A percentile compares a stretch with the other conserved stretches of the same genome.
These are phyloP conservation scores for Torymus tubicola DNA, from an alignment of 2,888 invertebrate genomes.

Conservation along the genomic window DNA sequence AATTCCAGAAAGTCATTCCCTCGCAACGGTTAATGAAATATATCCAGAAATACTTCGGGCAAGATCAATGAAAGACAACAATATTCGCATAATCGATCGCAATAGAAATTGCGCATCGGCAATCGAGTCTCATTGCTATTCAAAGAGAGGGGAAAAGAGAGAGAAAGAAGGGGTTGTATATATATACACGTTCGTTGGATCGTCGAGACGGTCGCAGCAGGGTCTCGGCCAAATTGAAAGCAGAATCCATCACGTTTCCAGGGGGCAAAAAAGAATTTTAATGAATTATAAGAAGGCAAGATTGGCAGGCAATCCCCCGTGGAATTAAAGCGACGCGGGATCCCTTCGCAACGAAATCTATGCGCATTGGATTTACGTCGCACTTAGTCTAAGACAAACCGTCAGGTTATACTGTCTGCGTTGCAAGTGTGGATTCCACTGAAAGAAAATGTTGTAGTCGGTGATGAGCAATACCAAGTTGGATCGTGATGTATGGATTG, in stretches of 20 bases:
- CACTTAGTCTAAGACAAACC: no score
- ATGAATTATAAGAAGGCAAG: constrained; percentile 73
- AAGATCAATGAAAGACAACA: background rate
- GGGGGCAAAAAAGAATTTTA: constrained; percentile 74
- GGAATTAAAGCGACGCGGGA: constrained; percentile 62
- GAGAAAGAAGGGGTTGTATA: constrained; percentile 59
- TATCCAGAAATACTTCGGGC: background rate
- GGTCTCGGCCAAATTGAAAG: constrained; percentile 75
- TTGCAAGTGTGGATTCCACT: no score
- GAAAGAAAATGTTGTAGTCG: no score
- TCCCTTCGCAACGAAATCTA: background rate
- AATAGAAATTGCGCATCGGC: constrained; percentile 59
- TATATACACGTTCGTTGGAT: background rate
- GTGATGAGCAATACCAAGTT: no score
- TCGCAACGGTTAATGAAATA: background rate
- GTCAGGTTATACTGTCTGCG: no score
- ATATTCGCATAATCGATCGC: constrained; percentile 37
- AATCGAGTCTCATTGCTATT: constrained; percentile 73
- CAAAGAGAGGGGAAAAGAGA: constrained; percentile 66
- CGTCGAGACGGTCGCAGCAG: constrained; percentile 70
- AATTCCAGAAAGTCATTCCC: background rate
- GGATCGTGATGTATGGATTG: no score
- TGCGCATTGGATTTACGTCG: no score
- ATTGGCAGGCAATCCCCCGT: constrained; percentile 67
- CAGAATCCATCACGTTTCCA: constrained; percentile 76